Conservation (phyloP, 1,140 invertebrate genomes). For the Pseudoatta argentina region DNA sequence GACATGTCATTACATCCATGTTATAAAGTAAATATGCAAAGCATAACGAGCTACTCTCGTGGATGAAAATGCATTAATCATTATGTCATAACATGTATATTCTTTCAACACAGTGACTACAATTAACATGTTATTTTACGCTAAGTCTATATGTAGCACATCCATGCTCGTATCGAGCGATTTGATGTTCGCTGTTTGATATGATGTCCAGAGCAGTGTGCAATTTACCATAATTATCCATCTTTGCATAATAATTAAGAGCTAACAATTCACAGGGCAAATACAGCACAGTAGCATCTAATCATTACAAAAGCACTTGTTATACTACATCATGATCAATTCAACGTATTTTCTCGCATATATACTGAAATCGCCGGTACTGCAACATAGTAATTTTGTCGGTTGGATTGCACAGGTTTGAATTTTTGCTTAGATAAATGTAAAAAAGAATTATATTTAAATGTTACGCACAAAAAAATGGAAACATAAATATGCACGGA, state of each 20-base stretch:
- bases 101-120: conserved; percentile 26
- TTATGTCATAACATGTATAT: conserved; percentile 27
- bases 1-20: not conserved
- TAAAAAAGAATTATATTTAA: not conserved
- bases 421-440: not conserved
- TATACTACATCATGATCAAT: conserved; percentile 16
- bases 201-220: conserved; percentile 13
- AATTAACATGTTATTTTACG: conserved; percentile 43
- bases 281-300: conserved; percentile 27
- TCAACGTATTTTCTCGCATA: not conserved
- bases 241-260: conserved; percentile 46
- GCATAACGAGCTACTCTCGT: not conserved
- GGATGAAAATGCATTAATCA: conserved; percentile 43
- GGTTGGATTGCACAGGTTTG: not conserved
- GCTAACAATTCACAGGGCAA: conserved; percentile 28
- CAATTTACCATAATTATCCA: conserved; percentile 31
- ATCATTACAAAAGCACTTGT: conserved; percentile 50
- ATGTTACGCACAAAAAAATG: not conserved
- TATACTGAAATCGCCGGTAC: not conserved
- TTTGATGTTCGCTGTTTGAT: conserved; percentile 41
- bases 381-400: not conserved
- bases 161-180: not conserved
- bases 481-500: not conserved
- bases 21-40: conserved; percentile 29
- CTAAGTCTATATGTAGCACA: not conserved